Percentiles rank a stretch among this genome's conserved stretches.
These are phyloP conservation scores for Orthosia incerta DNA, from an alignment of 2,888 invertebrate genomes.

Conservation along the genomic window DNA sequence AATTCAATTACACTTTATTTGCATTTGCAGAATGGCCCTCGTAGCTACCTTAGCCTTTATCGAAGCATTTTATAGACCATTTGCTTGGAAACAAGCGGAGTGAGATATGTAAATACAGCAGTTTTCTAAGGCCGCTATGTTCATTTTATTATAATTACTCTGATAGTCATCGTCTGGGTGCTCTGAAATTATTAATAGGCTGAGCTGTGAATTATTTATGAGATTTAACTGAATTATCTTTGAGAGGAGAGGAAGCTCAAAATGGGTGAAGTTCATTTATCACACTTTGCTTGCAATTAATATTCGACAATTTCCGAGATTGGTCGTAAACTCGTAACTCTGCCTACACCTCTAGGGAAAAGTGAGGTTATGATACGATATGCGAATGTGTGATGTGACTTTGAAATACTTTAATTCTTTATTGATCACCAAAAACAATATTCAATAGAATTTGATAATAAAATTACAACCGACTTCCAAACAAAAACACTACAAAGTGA, in stretches of 20 bases:
- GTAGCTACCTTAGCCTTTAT: constrained; percentile 72
- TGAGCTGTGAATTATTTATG: constrained; percentile 45
- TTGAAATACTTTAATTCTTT: no score
- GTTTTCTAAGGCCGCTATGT: constrained; percentile 70
- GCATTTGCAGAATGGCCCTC: constrained; percentile 62
- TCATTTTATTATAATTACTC: constrained; percentile 74
- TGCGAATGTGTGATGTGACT: no score
- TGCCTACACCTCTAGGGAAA: neutral
- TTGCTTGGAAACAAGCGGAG: constrained; percentile 73
- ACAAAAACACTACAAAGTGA: no score
- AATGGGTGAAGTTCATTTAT: neutral
- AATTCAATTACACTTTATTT: constrained; percentile 49
- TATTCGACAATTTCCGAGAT: neutral
- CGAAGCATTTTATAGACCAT: constrained; percentile 80
- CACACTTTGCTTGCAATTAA: neutral
- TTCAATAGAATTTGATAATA: no score
- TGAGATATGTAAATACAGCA: constrained; percentile 81
- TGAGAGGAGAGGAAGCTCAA: neutral
- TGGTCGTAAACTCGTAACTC: no score
- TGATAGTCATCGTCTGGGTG: constrained; percentile 52
- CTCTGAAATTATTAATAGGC: constrained; percentile 51
- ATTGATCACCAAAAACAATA: no score
- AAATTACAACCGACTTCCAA: no score
- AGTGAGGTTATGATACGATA: no score
- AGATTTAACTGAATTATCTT: constrained; percentile 43